A percentile compares a stretch with the other conserved stretches of the same genome.
Evolutionary conservation across 2,113 vertebrate species (phyloP).

Genomic region (Pholis gunnellus): DNA sequence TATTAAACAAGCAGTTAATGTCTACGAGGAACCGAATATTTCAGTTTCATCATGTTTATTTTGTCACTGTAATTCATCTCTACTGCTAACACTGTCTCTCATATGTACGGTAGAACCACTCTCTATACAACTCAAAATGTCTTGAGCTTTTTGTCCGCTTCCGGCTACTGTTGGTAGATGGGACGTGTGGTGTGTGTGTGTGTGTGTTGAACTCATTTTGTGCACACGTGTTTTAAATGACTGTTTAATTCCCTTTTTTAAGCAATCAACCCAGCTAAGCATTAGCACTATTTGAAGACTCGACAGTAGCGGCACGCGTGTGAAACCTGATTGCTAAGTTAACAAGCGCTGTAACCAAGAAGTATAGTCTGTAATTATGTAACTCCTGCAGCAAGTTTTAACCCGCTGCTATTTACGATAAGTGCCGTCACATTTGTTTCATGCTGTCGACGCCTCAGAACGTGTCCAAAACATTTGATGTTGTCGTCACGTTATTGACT

Average conservation of each 20-base stretch:
- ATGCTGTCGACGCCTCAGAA: neutral
- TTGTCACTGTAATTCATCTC: constrained; percentile 15
- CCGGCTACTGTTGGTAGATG: constrained; percentile 16
- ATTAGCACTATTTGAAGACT: neutral
- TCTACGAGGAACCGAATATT: constrained; percentile 19
- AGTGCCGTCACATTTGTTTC: constrained; percentile 13
- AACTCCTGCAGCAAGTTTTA: constrained; percentile 10
- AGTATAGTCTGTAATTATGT: neutral
- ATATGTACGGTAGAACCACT: neutral
- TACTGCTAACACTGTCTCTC: constrained; percentile 8
- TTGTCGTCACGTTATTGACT: neutral
- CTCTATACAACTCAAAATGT: neutral
- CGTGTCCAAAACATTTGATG: neutral
- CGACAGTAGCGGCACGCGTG: neutral
- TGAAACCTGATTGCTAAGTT: constrained; percentile 7
- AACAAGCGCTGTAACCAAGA: constrained; percentile 2
- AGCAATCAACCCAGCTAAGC: constrained; percentile 10
- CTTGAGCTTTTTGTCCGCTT: constrained; percentile 39
- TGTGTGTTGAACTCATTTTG: constrained; percentile 25
- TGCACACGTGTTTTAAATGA: constrained; percentile 14
- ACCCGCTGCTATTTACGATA: constrained; percentile 23
- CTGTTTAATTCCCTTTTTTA: neutral
- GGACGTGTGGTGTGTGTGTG: constrained; percentile 22
- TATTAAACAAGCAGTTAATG: neutral
- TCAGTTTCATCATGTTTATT: constrained; percentile 26